Percentiles rank a stretch among this genome's conserved stretches.
Evolutionary conservation across 2,113 vertebrate species (phyloP).

Genomic region (Sphaerodactylus townsendi): DNA sequence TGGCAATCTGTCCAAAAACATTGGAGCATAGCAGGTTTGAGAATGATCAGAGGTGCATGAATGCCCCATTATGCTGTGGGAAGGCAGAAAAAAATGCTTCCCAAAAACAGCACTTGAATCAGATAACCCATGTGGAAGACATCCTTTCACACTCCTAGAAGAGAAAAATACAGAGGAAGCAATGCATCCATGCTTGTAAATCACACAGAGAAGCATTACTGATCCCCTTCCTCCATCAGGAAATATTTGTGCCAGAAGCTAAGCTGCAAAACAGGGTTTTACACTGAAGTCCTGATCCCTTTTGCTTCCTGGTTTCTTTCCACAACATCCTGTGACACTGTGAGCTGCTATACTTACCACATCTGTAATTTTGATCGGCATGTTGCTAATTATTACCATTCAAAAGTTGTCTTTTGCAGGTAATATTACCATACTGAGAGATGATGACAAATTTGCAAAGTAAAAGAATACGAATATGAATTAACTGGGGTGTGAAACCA

Average conservation of each 20-base stretch:
- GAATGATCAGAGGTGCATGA: too few relatives aligned
- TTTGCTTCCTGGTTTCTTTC: background rate
- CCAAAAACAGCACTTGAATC: too few relatives aligned
- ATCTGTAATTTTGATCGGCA: background rate
- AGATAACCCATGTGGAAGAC: too few relatives aligned
- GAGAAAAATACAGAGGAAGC: background rate
- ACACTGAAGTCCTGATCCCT: background rate
- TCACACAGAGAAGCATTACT: background rate
- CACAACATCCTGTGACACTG: background rate
- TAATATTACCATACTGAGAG: too few relatives aligned
- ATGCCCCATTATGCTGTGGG: too few relatives aligned
- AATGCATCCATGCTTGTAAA: background rate
- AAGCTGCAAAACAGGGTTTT: background rate
- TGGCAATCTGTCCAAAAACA: too few relatives aligned
- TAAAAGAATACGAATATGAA: background rate
- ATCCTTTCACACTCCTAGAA: background rate
- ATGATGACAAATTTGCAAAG: background rate
- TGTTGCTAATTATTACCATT: background rate
- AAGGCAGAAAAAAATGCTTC: too few relatives aligned
- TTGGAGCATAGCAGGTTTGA: too few relatives aligned
- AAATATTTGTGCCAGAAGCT: background rate
- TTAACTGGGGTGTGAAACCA: background rate
- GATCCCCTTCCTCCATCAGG: background rate
- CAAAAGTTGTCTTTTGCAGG: background rate
- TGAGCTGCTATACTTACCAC: background rate